These are phyloP conservation scores for Siniperca chuatsi DNA, from an alignment of 2,113 vertebrate genomes.

Conservation along the genomic window DNA sequence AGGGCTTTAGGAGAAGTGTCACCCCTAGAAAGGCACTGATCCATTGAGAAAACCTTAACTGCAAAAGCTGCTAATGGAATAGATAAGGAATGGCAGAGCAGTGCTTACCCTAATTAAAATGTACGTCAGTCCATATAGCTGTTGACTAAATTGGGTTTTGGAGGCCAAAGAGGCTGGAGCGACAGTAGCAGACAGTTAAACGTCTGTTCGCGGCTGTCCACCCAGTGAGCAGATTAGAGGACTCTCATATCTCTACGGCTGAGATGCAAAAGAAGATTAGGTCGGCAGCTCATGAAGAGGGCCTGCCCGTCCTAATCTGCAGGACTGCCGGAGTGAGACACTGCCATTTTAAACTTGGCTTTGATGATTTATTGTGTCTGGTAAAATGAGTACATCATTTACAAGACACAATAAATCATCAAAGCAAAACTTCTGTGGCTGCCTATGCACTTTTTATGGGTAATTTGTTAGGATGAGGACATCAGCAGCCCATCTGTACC, in stretches of 20 bases:
- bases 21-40: conserved; percentile 24
- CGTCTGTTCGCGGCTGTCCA: conserved; percentile 64
- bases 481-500: background rate
- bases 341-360: conserved; percentile 46
- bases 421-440: conserved; percentile 1
- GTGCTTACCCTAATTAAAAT: conserved; percentile 64
- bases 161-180: conserved; percentile 32
- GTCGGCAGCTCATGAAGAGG: conserved; percentile 51
- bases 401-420: too few relatives aligned
- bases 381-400: too few relatives aligned
- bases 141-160: conserved; percentile 50
- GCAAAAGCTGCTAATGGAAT: conserved; percentile 44
- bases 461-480: conserved; percentile 29
- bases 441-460: conserved; percentile 2
- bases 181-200: conserved; percentile 52
- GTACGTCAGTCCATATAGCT: conserved; percentile 42
- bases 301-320: conserved; percentile 52
- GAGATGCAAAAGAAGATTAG: conserved; percentile 75
- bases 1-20: conserved; percentile 34
- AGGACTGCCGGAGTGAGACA: conserved; percentile 31
- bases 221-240: conserved; percentile 65
- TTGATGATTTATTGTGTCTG: conserved; percentile 56
- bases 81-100: conserved; percentile 29
- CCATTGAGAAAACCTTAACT: conserved; percentile 31
- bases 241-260: conserved; percentile 55